phyloP scores from a whole-genome alignment of 2,888 invertebrate species.

The Teleiodes luculella region DNA sequence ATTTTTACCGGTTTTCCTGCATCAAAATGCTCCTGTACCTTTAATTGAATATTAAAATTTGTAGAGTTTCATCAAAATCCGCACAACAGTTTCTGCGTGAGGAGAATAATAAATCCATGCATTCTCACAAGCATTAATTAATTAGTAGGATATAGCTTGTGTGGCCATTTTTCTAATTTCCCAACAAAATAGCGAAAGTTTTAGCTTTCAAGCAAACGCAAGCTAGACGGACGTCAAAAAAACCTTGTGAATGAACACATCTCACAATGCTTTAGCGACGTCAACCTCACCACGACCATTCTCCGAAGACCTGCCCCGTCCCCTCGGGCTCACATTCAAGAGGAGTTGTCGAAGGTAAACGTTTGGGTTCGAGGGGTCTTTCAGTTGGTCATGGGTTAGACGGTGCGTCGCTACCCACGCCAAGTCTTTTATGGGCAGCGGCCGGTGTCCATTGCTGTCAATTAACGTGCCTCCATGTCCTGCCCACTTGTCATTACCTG shows the following conservation, averaged over 20 bases:
- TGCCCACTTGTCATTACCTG: conserved; percentile 69
- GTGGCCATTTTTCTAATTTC: conserved; percentile 13
- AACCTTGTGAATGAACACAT: conserved; percentile 72
- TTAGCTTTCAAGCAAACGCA: conserved; percentile 36
- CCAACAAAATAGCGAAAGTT: conserved; percentile 29
- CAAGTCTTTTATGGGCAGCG: conserved; percentile 62
- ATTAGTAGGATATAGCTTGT: background rate
- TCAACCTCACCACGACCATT: conserved; percentile 44
- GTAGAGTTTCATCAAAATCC: too few species aligned
- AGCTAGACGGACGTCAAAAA: conserved; percentile 49
- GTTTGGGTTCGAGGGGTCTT: conserved; percentile 30
- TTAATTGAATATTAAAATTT: too few species aligned
- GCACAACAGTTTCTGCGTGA: too few species aligned
- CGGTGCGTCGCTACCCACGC: conserved; percentile 70
- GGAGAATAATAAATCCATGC: too few species aligned
- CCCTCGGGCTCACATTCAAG: conserved; percentile 8
- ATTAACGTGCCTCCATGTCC: conserved; percentile 75
- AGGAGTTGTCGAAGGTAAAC: conserved; percentile 6
- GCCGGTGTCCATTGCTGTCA: conserved; percentile 68
- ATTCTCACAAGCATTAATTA: background rate
- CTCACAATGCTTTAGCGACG: conserved; percentile 44
- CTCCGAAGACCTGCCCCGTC: conserved; percentile 36
- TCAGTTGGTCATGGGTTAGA: conserved; percentile 49
- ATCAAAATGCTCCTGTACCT: too few species aligned
- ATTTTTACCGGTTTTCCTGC: too few species aligned